Base-by-base conservation (phyloP, 2,113 vertebrate genomes). In the Centropus unirufus region DNA sequence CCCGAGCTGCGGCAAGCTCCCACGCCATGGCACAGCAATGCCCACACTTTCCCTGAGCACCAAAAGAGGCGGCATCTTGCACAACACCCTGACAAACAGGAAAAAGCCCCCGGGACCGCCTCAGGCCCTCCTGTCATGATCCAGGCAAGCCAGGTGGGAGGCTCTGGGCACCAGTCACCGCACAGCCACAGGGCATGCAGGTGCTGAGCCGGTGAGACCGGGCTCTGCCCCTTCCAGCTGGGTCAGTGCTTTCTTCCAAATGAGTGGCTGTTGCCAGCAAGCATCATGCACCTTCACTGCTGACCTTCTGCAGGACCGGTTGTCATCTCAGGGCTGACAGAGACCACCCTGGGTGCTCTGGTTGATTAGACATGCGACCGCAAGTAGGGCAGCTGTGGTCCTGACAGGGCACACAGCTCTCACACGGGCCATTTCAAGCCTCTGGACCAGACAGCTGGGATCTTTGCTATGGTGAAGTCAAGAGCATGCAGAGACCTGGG, bases 51-150 rank as follows among this genome's bases (percentile, higher is more conserved):
- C 44, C 49, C 82, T 19, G 12, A 90, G 47, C 84, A 75, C 30
- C 49, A 51, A 13, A 16, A 14, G 18, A 70, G 46, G 49, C 64
- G 51, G 14, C 36, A 9, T 61, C 74, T 96, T 96, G 78, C 84
- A 85, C 87, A 96, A 95, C 57, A 79, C 13, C 70, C 58, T 34
- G 52, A 82, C 36, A 85, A 85, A 87, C 93, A 83, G 70, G 78
- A 83, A 87, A 44, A 64, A 51, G 70, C 46, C 58, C 40, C 59
- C 1, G 4, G 78, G 42, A 39, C 58, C 17, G 36, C 84, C 84
- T 57, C 66, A 34, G 73, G 77, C 52, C 9, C 46, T 64, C 12
- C 54, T 61, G 64, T 67, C 74, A 94, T 39, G 68, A 93, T 8
- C 62, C 6, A 49, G 55, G 80, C 47, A 75, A 30, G 8, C 51